phyloP scores from a whole-genome alignment of 2,888 invertebrate genomes.

The Andricus curvator region DNA sequence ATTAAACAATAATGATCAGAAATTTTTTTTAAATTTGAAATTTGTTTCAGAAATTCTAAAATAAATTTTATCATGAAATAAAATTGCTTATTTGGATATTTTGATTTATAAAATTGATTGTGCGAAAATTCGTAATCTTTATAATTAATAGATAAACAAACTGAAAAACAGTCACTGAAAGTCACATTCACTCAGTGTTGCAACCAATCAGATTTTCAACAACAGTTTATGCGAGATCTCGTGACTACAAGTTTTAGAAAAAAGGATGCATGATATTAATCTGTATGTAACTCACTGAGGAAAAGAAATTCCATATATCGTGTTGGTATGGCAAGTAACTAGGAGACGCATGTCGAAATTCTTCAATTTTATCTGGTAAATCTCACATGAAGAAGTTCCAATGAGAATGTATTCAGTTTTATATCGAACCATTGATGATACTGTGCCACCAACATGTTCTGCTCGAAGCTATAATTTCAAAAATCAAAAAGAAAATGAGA shows the following conservation, averaged over 20 bases:
- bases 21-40: too few relatives aligned
- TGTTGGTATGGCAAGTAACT: slow-evolving; percentile 89
- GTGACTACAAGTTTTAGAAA: too few relatives aligned
- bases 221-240: too few relatives aligned
- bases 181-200: too few relatives aligned
- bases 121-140: too few relatives aligned
- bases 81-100: too few relatives aligned
- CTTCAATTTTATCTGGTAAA: slow-evolving; percentile 86
- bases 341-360: slow-evolving; percentile 85
- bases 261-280: slow-evolving; percentile 19
- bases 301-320: slow-evolving; percentile 90
- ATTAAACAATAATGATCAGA: neutral
- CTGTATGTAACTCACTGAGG: slow-evolving; percentile 83
- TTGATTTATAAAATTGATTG: too few relatives aligned
- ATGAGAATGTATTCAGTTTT: slow-evolving; percentile 83
- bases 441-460: slow-evolving; percentile 82
- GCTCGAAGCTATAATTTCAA: slow-evolving; percentile 78
- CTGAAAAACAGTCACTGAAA: too few relatives aligned
- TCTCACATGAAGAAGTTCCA: slow-evolving; percentile 89
- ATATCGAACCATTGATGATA: slow-evolving; percentile 87
- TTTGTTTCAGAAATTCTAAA: too few relatives aligned
- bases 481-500: slow-evolving; percentile 23
- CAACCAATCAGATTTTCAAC: too few relatives aligned
- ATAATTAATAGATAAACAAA: too few relatives aligned
- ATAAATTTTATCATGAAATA: too few relatives aligned